Conservation (phyloP, 2,888 invertebrate genomes). For the Hipparchia sbordonii region DNA sequence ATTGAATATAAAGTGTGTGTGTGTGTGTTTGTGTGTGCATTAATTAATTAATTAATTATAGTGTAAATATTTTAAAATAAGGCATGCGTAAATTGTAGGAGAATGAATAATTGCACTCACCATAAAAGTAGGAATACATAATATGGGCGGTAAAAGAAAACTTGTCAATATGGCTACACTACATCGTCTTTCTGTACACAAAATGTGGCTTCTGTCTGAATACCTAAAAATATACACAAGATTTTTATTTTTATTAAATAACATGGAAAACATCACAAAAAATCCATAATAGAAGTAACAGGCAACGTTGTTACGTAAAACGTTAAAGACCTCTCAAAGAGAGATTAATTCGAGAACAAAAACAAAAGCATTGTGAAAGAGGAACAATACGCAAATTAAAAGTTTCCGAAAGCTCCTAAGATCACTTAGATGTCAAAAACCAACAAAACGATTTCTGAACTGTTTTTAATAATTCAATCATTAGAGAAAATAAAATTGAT, state of each 20-base stretch:
- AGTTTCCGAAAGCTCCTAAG: not conserved
- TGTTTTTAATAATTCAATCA: not conserved
- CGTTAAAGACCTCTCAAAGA: not conserved
- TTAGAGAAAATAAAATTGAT: not conserved
- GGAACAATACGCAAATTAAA: slow-evolving; percentile 2
- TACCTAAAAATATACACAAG: slow-evolving; percentile 80
- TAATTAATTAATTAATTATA: too few species aligned
- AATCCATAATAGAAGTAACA: not conserved
- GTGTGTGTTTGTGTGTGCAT: too few species aligned
- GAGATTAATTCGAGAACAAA: slow-evolving; percentile 10
- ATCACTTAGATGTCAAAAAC: not conserved
- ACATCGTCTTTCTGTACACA: slow-evolving; percentile 91
- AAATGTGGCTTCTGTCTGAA: slow-evolving; percentile 88
- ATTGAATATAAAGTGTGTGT: too few species aligned
- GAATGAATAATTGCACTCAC: slow-evolving; percentile 55
- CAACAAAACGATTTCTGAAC: slow-evolving; percentile 2
- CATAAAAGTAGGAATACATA: slow-evolving; percentile 93
- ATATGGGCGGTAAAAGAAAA: slow-evolving; percentile 89
- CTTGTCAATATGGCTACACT: slow-evolving; percentile 89
- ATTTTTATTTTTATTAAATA: not conserved
- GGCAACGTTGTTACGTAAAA: slow-evolving; percentile 6
- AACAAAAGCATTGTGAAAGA: slow-evolving; percentile 6
- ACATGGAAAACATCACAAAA: not conserved
- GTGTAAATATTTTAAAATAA: not conserved
- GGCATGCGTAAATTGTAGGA: not conserved